phyloP scores from a whole-genome alignment of 2,888 invertebrate genomes.

The Perizoma affinitatum region DNA sequence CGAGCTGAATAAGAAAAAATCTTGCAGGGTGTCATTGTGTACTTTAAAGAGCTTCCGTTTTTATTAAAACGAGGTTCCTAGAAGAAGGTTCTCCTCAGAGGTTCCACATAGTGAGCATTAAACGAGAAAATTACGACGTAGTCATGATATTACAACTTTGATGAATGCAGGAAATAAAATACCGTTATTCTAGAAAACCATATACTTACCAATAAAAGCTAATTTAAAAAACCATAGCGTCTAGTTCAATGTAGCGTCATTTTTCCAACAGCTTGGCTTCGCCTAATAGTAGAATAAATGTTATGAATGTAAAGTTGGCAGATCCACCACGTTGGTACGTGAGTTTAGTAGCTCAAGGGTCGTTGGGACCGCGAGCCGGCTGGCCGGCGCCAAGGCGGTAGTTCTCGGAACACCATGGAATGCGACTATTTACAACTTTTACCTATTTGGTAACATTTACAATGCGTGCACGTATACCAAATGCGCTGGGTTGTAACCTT shows the following conservation, averaged over 20 bases:
- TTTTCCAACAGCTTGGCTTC: conserved; percentile 32
- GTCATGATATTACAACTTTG: not conserved
- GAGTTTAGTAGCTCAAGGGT: conserved; percentile 49
- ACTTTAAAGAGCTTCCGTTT: not conserved
- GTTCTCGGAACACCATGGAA: conserved; percentile 75
- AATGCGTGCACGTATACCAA: conserved; percentile 66
- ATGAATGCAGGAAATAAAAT: conserved; percentile 2
- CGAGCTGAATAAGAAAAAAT: not conserved
- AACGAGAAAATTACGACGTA: not conserved
- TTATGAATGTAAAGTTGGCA: conserved; percentile 41
- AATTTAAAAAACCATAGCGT: conserved; percentile 37
- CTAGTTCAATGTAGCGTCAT: conserved; percentile 32
- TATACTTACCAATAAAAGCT: conserved; percentile 20
- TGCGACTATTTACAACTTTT: conserved; percentile 81
- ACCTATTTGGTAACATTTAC: conserved; percentile 80
- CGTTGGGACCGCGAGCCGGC: conserved; percentile 37
- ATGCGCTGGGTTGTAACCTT: conserved; percentile 57
- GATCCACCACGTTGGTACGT: conserved; percentile 41
- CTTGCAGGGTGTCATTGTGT: not conserved
- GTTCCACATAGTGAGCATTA: too few species aligned
- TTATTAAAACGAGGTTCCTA: not conserved
- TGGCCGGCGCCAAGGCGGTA: conserved; percentile 66
- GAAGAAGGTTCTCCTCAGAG: too few species aligned
- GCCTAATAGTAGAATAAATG: conserved; percentile 37
- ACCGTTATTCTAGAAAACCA: conserved; percentile 17